A percentile compares a stretch with the other conserved stretches of the same genome.
These are phyloP conservation scores for Endotricha flammealis DNA, from an alignment of 2,888 invertebrate genomes.

Conservation along the genomic window DNA sequence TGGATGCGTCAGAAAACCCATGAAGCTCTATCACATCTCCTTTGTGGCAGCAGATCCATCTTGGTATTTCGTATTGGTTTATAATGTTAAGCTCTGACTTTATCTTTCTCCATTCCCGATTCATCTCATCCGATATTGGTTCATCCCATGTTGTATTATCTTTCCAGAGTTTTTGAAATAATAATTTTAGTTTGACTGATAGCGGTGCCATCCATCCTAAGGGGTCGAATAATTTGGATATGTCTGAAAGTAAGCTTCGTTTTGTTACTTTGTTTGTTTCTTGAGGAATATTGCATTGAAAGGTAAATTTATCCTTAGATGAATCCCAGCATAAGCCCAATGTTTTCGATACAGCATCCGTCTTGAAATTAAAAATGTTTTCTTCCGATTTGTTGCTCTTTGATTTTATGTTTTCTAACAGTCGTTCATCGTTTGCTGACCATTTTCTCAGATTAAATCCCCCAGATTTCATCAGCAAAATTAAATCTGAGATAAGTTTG, in stretches of 20 bases:
- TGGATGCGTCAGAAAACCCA: not conserved
- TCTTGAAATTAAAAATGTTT: constrained; percentile 1
- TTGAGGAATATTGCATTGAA: not conserved
- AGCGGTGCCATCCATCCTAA: constrained; percentile 23
- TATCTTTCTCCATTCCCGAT: not conserved
- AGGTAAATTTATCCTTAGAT: not conserved
- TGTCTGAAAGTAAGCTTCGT: constrained; percentile 15
- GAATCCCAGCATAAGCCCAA: constrained; percentile 16
- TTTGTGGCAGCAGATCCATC: not conserved
- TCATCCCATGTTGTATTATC: constrained; percentile 1
- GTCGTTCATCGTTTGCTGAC: not conserved
- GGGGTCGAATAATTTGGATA: constrained; percentile 23
- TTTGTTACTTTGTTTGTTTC: constrained; percentile 4
- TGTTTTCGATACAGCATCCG: not conserved
- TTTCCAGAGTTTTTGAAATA: constrained; percentile 21
- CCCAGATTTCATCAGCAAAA: not conserved
- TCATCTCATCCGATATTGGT: not conserved
- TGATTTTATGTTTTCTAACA: not conserved
- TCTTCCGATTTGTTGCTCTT: not conserved
- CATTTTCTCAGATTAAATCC: constrained; percentile 15
- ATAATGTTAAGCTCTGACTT: not conserved
- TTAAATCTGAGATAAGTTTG: constrained; percentile 10
- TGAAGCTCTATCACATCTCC: not conserved
- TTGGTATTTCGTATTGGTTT: not conserved
- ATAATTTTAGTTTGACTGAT: constrained; percentile 20